Base-by-base conservation (phyloP, 2,888 invertebrate species). In the Eupithecia pulchellata region DNA sequence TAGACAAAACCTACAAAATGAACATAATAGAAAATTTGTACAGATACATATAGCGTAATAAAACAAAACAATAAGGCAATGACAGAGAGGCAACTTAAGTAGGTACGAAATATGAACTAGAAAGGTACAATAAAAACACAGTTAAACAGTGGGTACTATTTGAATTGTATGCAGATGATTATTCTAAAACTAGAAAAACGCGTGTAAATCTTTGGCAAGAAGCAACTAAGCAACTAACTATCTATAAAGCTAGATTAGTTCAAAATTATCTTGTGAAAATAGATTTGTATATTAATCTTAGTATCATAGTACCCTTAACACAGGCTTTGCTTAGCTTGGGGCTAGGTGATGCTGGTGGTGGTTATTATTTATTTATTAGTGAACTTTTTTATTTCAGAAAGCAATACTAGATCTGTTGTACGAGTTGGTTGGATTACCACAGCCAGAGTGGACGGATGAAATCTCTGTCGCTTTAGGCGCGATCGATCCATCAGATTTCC, bases 391-490 rank as follows among this genome's bases (percentile, higher is more conserved):
- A 52, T 52, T 89, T 47, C 87, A 98, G 98, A 97, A 98, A 96
- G 98, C 98, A 66, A 97, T 99, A 83, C 92, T 99, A 88, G 99
- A 99, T 91, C 95, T 99, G 75, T 93, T 99, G 58, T 99, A 98
- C 87, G 99, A 99, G 88, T 91, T 99, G 71, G 96, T 99, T 79
- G 97, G 97, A 71, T 92, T 99, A 77, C 97, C 97, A 58, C 96
- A 98, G 86, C 98, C 98, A 0, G 97, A 97, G 82, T 99, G 98
- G 98, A 98, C 98, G 1, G 98, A 98, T 82, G 98, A 99, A 89
- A 97, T 98, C 80, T 96, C 97, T 60, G 97, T 97, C 52, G 99
- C 99, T 1, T 91, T 99, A 76, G 96, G 97, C 77, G 98, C 98
- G 55, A 96, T 98, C 73, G 98, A 99, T 95, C 98, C 98, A 4